Conservation (phyloP, 1,140 invertebrate species). For the Drosophila aff. region DNA sequence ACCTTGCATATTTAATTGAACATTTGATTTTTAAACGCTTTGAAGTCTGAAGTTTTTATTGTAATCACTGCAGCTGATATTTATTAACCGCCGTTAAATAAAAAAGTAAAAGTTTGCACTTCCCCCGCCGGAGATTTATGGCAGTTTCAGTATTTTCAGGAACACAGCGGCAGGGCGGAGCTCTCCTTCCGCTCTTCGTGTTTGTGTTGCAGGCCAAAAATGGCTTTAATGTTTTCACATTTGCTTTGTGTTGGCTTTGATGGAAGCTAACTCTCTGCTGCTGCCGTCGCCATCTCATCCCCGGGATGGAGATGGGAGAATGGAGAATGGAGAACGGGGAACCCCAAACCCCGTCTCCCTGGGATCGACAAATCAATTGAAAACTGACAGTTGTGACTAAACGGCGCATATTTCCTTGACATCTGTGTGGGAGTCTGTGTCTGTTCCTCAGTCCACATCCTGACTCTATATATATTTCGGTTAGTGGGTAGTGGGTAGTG, state of each 20-base stretch:
- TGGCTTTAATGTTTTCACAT: conserved; percentile 83
- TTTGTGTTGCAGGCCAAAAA: conserved; percentile 61
- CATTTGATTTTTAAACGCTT: not conserved
- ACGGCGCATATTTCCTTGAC: conserved; percentile 82
- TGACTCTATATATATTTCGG: conserved; percentile 8
- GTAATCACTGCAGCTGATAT: conserved; percentile 31
- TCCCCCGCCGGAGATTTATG: conserved; percentile 36
- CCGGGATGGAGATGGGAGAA: not conserved
- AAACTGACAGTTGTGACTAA: conserved; percentile 83
- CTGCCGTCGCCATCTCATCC: not conserved
- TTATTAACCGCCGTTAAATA: conserved; percentile 42
- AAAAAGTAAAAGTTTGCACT: conserved; percentile 39
- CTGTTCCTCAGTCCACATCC: conserved; percentile 38
- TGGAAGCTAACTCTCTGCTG: conserved; percentile 53
- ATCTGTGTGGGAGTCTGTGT: conserved; percentile 72
- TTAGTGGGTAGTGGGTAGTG: not conserved
- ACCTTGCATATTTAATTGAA: not conserved
- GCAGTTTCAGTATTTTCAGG: conserved; percentile 37
- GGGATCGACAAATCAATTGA: conserved; percentile 81
- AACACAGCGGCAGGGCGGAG: conserved; percentile 10
- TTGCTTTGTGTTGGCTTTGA: conserved; percentile 80
- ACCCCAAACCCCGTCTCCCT: conserved; percentile 2
- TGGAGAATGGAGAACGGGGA: not conserved
- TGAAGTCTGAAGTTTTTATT: conserved; percentile 12
- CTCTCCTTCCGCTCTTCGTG: conserved; percentile 20